Evolutionary conservation across 1,140 invertebrate genomes (phyloP), one percentile per base, ranked within the genome.

Genomic region (Drosophila ogumai): DNA sequence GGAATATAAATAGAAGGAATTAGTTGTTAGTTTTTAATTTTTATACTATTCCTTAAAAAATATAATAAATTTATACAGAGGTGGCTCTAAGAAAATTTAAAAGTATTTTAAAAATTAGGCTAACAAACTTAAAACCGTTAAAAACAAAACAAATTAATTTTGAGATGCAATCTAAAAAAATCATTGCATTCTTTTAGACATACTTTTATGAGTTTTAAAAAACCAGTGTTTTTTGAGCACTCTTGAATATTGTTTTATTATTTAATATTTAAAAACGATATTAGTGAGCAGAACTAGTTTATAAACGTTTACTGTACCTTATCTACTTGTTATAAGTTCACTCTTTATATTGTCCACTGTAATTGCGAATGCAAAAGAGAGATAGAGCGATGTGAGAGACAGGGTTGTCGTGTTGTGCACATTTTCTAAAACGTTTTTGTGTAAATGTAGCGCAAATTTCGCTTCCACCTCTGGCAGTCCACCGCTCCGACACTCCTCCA

Each of bases 371-470:
- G 50, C 15, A 17, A 36, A 25, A 28, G 56, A 32, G 57, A 40
- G 50, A 28, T 36, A 31, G 17, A 34, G 57, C 9, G 32, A 41
- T 38, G 13, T 22, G 6, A 17, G 40, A 40, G 36, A 50, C 28
- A 59, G 78, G 71, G 50, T 57, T 90, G 80, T 66, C 76, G 68
- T 76, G 84, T 85, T 81, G 65, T 64, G 68, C 68, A 77, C 73
- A 90, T 81, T 85, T 88, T 87, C 84, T 87, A 87, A 87, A 87
- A 84, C 80, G 84, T 88, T 88, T 88, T 84, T 78, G 80, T 87
- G 84, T 87, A 86, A 86, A 86, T 88, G 84, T 87, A 78, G 80
- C 76, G 84, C 80, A 77, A 82, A 80, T 88, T 77, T 87, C 60
- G 38, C 81, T 13, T 31, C 12, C 31, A 38, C 34, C 52, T 22